Base-by-base conservation (phyloP, 2,797 vertebrate species). In the Loriculus beryllinus region DNA sequence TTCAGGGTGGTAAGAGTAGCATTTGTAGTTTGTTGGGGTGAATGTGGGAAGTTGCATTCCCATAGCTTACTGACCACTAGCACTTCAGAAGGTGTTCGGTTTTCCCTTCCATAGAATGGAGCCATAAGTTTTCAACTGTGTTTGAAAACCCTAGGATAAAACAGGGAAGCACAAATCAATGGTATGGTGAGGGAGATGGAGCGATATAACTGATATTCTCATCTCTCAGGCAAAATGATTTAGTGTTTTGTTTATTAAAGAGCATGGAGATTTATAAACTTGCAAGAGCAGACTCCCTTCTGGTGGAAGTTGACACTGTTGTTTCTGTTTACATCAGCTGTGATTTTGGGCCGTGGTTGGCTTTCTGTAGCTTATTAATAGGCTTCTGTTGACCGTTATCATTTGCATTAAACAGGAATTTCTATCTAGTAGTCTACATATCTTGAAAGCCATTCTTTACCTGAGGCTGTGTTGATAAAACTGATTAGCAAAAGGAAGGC, bases 391-490 rank as follows among this genome's bases (percentile, higher is more conserved):
- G 91, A 16, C 57, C 82, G 64, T 91, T 90, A 86, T 84, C 47
- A 31, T 75, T 83, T 84, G 96, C 94, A 94, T 86, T 79, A 70
- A 94, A 87, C 80, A 88, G 92, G 82, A 94, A 64, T 82, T 86
- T 77, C 59, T 62, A 7, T 57, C 78, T 77, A 26, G n/a, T 47
- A 16, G 79, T 74, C 92, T 54, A 64, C 81, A 59, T 17, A 31
- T 93, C 94, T 94, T 84, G 91, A 92, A 96, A 96, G 95, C 95
- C 86, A 82, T 95, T 95, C 89, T 94, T 97, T 86, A 97, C 92
- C 95, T 52, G 89, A 87, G 93, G 92, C 96, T 88, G 86, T 94
- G 96, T 90, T 96, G 96, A 95, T 95, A 93, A 94, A 97, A 96
- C 92, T 91, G 96, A 97, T 96, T 94, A 96, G 93, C 90, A 71